Evolutionary conservation across 1,140 invertebrate genomes (phyloP).

Genomic region (Lepidurus couesii): DNA sequence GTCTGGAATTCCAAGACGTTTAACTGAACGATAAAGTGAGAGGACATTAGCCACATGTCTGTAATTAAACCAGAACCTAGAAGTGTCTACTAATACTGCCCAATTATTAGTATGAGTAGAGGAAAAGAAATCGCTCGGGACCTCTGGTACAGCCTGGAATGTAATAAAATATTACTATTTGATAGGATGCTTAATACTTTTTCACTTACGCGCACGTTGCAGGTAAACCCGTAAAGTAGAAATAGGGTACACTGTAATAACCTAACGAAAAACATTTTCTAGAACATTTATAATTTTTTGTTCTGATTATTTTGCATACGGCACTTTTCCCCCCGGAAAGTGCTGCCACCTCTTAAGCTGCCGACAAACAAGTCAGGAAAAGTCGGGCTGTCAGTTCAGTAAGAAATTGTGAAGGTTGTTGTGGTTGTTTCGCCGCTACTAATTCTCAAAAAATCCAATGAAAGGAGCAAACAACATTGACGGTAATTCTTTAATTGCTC

Average conservation of each 20-base stretch:
- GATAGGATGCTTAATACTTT: neutral
- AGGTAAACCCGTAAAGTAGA: too few relatives aligned
- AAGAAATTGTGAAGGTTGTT: too few relatives aligned
- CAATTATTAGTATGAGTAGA: slow-evolving; percentile 90
- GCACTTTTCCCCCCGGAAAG: neutral
- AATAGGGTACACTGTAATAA: too few relatives aligned
- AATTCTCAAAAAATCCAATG: too few relatives aligned
- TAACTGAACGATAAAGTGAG: slow-evolving; percentile 96
- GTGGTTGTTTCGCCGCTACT: too few relatives aligned
- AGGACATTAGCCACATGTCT: slow-evolving; percentile 97
- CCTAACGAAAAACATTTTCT: too few relatives aligned
- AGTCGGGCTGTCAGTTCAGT: neutral
- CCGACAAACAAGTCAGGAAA: neutral
- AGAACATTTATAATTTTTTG: too few relatives aligned
- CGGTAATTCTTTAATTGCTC: too few relatives aligned
- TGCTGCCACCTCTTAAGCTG: neutral
- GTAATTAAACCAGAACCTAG: slow-evolving; percentile 99
- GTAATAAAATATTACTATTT: neutral
- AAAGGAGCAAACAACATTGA: too few relatives aligned
- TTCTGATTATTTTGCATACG: neutral
- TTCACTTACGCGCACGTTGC: too few relatives aligned
- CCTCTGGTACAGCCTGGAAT: neutral
- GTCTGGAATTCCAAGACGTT: slow-evolving; percentile 94
- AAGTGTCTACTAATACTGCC: slow-evolving; percentile 97
- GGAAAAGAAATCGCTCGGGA: neutral